Percentiles rank a stretch among this genome's conserved stretches.
Evolutionary conservation across 1,140 invertebrate species (phyloP).

Genomic region (Melanaphis sacchari): DNA sequence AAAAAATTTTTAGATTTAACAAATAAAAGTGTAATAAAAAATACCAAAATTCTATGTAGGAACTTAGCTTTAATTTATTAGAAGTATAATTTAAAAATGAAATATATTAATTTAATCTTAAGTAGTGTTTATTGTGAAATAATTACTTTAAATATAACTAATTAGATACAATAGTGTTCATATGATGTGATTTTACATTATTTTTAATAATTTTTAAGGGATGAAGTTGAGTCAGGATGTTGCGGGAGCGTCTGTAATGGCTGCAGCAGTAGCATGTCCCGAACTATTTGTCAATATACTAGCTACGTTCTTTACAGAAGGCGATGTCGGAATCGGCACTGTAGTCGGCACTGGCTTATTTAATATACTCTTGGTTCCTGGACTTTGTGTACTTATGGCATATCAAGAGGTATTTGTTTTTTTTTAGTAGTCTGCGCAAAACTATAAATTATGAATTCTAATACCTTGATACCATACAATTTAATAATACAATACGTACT

Average conservation of each 20-base stretch:
- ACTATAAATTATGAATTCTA: background rate
- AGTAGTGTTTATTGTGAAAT: background rate
- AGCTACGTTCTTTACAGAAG: conserved; percentile 70
- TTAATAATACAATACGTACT: background rate
- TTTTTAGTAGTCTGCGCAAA: background rate
- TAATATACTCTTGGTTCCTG: conserved; percentile 74
- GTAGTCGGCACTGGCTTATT: conserved; percentile 76
- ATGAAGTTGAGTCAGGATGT: conserved; percentile 60
- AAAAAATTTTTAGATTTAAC: too few relatives aligned
- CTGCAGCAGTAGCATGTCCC: conserved; percentile 72
- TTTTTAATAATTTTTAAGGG: conserved; percentile 57
- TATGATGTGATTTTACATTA: background rate
- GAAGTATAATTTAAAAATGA: background rate
- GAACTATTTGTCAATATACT: conserved; percentile 68
- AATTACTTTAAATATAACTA: background rate
- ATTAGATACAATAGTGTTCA: background rate
- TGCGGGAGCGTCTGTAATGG: conserved; percentile 71
- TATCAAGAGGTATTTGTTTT: conserved; percentile 47
- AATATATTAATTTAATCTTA: background rate
- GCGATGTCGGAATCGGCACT: conserved; percentile 71
- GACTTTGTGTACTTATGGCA: conserved; percentile 69
- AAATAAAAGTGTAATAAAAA: too few relatives aligned
- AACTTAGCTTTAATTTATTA: background rate
- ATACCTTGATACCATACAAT: background rate
- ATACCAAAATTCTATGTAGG: too few relatives aligned